Conservation (phyloP, 2,113 vertebrate species). For the Thomomys bottae region DNA sequence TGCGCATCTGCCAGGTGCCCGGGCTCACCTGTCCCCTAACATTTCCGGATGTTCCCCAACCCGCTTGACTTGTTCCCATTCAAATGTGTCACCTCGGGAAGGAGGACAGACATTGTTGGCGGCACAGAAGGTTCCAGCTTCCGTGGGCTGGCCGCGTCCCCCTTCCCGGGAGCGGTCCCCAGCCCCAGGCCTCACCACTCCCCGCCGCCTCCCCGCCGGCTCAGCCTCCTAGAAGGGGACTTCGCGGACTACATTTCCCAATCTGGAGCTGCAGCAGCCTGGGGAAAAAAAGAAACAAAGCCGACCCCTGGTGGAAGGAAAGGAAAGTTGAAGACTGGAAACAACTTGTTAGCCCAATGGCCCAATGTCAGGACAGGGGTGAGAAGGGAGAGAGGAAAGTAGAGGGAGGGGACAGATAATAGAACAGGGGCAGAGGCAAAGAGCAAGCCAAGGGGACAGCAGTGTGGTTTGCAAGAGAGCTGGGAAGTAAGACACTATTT, state of each 20-base stretch:
- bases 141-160: no score
- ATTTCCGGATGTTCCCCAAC: background rate
- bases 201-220: background rate
- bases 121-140: background rate
- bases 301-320: constrained; percentile 84
- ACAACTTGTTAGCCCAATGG: background rate
- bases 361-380: background rate
- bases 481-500: background rate
- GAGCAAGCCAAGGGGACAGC: background rate
- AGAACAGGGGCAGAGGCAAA: background rate
- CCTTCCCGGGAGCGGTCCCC: background rate
- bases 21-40: background rate
- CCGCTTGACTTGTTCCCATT: background rate
- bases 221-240: background rate
- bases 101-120: background rate
- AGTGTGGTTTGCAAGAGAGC: background rate
- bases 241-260: background rate
- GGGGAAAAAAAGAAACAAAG: constrained; percentile 80
- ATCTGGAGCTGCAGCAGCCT: background rate
- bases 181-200: rapidly evolving
- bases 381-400: background rate
- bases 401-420: background rate
- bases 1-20: background rate
- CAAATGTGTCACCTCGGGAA: background rate
- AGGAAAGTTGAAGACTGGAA: constrained; percentile 60